Conservation (phyloP, 1,140 invertebrate species). For the Drosophila saltans region DNA sequence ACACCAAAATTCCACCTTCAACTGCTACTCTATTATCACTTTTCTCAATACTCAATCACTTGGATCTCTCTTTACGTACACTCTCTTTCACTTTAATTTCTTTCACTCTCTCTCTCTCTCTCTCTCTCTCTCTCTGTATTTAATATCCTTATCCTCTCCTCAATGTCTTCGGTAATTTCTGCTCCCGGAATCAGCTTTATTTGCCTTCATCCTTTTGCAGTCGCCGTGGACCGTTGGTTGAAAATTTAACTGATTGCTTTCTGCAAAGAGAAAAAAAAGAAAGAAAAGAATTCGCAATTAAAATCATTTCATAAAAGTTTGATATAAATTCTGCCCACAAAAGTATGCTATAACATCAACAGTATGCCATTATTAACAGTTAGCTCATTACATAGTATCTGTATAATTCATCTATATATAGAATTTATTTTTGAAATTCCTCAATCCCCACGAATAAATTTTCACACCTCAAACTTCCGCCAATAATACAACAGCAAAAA, state of each 20-base stretch:
- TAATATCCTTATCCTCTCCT: conserved; percentile 31
- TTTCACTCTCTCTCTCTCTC: conserved; percentile 31
- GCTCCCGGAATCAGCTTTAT: conserved; percentile 58
- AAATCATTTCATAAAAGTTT: no score
- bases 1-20: conserved; percentile 27
- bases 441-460: conserved; percentile 8
- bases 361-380: no score
- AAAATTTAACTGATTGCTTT: conserved; percentile 52
- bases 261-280: conserved; percentile 30
- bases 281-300: background rate
- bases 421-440: conserved; percentile 12
- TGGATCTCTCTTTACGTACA: conserved; percentile 45
- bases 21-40: conserved; percentile 1
- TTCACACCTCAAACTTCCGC: conserved; percentile 23
- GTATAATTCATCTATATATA: background rate
- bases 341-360: conserved; percentile 1
- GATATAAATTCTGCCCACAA: background rate
- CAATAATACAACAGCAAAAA: background rate
- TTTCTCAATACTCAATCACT: conserved; percentile 15
- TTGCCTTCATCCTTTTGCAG: conserved; percentile 76
- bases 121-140: conserved; percentile 29
- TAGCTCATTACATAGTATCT: background rate
- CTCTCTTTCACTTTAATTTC: conserved; percentile 21
- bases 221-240: conserved; percentile 15
- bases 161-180: conserved; percentile 63